Conservation (phyloP, 2,113 vertebrate genomes). For the Pleuronectes platessa region DNA sequence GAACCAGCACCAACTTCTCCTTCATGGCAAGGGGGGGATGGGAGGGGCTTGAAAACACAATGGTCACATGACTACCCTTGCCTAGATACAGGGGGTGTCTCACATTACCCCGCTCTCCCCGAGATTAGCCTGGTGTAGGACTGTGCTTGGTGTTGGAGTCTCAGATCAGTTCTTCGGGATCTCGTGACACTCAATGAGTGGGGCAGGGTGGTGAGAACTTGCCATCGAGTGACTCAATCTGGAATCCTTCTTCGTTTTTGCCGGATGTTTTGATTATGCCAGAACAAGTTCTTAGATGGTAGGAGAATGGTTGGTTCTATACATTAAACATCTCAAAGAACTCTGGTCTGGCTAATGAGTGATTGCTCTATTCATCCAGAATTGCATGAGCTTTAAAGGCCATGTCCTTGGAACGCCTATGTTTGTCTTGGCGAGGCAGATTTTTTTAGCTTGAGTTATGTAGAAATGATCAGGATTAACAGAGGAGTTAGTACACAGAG, state of each 20-base stretch:
- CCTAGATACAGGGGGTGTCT: no score
- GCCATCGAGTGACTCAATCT: neutral
- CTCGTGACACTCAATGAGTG: constrained; percentile 13
- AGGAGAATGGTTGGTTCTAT: no score
- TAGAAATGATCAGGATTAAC: no score
- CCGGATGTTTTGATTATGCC: neutral
- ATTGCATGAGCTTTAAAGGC: neutral
- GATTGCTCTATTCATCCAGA: constrained; percentile 1
- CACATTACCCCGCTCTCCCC: no score
- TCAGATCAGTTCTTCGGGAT: constrained; percentile 10
- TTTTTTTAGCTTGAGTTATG: neutral
- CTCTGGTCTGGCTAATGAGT: neutral
- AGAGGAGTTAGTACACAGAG: no score
- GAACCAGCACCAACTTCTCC: no score
- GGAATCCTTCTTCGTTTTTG: neutral
- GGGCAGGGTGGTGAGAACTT: neutral
- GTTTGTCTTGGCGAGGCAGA: neutral
- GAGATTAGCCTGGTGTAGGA: constrained; percentile 22
- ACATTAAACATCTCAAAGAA: no score
- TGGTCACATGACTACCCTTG: no score
- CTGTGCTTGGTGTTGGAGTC: constrained; percentile 14
- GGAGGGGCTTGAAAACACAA: no score
- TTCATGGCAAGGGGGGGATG: no score
- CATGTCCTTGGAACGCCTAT: neutral
- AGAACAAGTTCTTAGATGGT: neutral